Evolutionary conservation across 2,888 invertebrate species (phyloP).

Genomic region (Tridacna crocea): DNA sequence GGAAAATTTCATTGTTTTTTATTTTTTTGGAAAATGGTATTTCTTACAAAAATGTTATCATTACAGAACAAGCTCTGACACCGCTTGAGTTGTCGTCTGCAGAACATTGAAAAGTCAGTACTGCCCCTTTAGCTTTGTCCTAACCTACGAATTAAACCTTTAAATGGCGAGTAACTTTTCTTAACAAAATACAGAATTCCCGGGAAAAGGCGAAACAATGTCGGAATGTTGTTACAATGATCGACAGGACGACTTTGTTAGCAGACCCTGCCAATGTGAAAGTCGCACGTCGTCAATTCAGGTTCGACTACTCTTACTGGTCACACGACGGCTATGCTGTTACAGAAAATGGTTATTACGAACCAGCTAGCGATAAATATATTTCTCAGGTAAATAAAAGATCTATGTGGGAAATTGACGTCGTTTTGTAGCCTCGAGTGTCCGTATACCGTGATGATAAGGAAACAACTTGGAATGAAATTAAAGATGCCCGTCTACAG

Average conservation of each 20-base stretch:
- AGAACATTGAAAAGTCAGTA: too few relatives aligned
- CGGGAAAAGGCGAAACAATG: constrained; percentile 75
- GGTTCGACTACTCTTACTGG: constrained; percentile 81
- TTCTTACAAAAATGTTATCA: too few relatives aligned
- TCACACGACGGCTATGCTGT: constrained; percentile 79
- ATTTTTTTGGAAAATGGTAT: too few relatives aligned
- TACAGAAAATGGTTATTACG: constrained; percentile 71
- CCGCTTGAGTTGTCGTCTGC: too few relatives aligned
- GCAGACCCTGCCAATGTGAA: constrained; percentile 71
- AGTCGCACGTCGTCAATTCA: constrained; percentile 70
- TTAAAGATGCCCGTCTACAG: too few relatives aligned
- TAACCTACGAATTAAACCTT: too few relatives aligned
- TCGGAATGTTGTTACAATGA: constrained; percentile 75
- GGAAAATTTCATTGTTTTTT: too few relatives aligned
- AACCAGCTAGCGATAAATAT: constrained; percentile 69
- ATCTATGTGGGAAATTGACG: not conserved
- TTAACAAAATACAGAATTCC: constrained; percentile 64
- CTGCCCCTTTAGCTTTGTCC: too few relatives aligned
- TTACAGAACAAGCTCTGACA: too few relatives aligned
- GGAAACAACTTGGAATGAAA: too few relatives aligned
- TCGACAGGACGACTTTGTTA: constrained; percentile 72
- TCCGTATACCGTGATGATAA: not conserved
- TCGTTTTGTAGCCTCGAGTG: not conserved
- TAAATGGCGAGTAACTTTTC: too few relatives aligned
- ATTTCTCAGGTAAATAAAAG: constrained; percentile 76